Evolutionary conservation across 2,797 vertebrate genomes (phyloP), one percentile per base, ranked within the genome.

Genomic region (Coregonus ussuriensis): DNA sequence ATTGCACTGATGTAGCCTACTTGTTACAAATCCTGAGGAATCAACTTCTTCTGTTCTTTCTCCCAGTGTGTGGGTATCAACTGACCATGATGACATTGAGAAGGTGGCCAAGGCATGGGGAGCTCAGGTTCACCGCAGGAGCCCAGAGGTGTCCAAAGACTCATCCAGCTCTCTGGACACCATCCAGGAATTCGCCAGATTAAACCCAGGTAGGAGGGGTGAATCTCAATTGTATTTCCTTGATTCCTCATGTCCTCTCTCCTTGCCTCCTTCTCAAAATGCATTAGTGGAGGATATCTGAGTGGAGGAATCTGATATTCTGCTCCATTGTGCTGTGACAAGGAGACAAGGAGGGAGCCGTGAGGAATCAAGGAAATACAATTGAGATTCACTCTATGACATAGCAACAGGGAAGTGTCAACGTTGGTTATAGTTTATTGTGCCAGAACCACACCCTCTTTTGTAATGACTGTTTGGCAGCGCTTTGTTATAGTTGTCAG

Each of bases 41-140:
- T 56, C 18, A 56, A 56, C 41, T 47, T 47, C 2, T 62, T 25
- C n/a, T 1, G 4, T 25, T 11, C n/a, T 62, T 62, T 11, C 68
- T 65, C 71, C 71, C 81, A 98, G 97, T 18, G 81, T 99, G 0
- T 99, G 98, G 97, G 96, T 99, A 52, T 99, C 98, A 6, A 99
- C 98, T 0, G 98, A 99, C 90, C 96, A 97, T 0, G 95, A 96
- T 7, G 95, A 97, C 31, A 99, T 99, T 2, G 96, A 94, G 87
- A 93, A 91, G 21, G 95, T 97, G 76, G 96, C 98, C 0, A 91
- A 86, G 71, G 88, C 94, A 0, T 98, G 93, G 82, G 96, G 96
- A 0, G 97, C 96, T 29, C 70, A 93, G 13, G 96, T 99, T 0
- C 98, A 99, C 68, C 94, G 93, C 71, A 93, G 98, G 79, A 97